Evolutionary conservation across 2,888 invertebrate genomes (phyloP).

Genomic region (Bibio marci): DNA sequence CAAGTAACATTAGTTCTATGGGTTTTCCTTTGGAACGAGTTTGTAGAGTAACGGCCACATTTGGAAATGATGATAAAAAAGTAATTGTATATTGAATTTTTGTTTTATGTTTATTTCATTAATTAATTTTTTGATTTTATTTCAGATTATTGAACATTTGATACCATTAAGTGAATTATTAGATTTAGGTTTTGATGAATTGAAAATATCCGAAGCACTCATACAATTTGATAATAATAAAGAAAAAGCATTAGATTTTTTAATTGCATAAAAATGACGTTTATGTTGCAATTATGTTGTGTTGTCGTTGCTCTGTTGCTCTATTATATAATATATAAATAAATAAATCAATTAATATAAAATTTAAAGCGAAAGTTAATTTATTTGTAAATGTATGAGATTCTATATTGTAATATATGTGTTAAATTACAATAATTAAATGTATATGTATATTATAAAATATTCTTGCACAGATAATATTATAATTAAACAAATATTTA

Average conservation of each 20-base stretch:
- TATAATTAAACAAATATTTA: too few relatives aligned
- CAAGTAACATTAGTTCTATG: slow-evolving; percentile 65
- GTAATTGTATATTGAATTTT: slow-evolving; percentile 28
- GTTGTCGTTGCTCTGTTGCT: too few relatives aligned
- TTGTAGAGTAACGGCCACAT: slow-evolving; percentile 56
- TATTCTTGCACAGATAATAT: too few relatives aligned
- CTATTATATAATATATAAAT: too few relatives aligned
- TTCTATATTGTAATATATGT: too few relatives aligned
- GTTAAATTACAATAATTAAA: too few relatives aligned
- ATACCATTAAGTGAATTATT: slow-evolving; percentile 58
- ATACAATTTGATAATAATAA: slow-evolving; percentile 62
- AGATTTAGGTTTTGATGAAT: slow-evolving; percentile 70
- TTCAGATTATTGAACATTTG: slow-evolving; percentile 66
- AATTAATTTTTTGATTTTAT: slow-evolving; percentile 11
- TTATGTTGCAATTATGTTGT: too few relatives aligned
- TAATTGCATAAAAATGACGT: slow-evolving; percentile 70
- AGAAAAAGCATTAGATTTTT: slow-evolving; percentile 69
- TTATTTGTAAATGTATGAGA: too few relatives aligned
- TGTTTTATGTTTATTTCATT: slow-evolving; percentile 1
- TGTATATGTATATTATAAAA: too few relatives aligned
- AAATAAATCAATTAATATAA: too few relatives aligned
- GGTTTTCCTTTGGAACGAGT: slow-evolving; percentile 73
- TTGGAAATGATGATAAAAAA: slow-evolving; percentile 74
- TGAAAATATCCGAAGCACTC: slow-evolving; percentile 53
- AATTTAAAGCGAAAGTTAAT: too few relatives aligned